Evolutionary conservation across 1,140 invertebrate species (phyloP).

Genomic region (Heliconius hermathena): DNA sequence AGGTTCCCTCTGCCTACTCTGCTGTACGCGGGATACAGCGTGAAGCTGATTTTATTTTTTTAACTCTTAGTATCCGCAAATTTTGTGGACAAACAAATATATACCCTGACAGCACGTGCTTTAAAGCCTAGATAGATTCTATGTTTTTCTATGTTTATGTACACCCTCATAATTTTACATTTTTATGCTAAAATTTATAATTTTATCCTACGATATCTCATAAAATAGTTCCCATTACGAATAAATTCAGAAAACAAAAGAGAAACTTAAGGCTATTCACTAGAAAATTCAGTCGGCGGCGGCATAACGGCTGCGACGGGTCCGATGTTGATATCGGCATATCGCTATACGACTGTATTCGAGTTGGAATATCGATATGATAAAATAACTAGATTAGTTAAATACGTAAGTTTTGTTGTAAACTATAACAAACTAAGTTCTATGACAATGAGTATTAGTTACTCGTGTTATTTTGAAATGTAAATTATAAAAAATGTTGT

Average conservation of each 20-base stretch:
- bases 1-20: too few relatives aligned
- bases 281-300: background rate
- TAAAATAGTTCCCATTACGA: background rate
- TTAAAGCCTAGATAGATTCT: too few relatives aligned
- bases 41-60: too few relatives aligned
- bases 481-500: too few relatives aligned
- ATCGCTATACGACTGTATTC: background rate
- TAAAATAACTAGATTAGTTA: background rate
- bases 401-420: background rate
- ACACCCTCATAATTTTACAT: too few relatives aligned
- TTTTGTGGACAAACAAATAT: too few relatives aligned
- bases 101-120: too few relatives aligned
- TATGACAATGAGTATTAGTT: too few relatives aligned
- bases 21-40: too few relatives aligned
- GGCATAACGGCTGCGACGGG: background rate
- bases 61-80: too few relatives aligned
- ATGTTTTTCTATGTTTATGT: too few relatives aligned
- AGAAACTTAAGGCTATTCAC: background rate
- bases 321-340: background rate
- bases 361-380: background rate
- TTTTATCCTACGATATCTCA: background rate
- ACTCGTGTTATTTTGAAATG: background rate
- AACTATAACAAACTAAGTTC: background rate
- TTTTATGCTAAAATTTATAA: background rate
- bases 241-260: constrained; percentile 4